Evolutionary conservation across 2,113 vertebrate genomes (phyloP).

Genomic region (Microcebus jonahi): DNA sequence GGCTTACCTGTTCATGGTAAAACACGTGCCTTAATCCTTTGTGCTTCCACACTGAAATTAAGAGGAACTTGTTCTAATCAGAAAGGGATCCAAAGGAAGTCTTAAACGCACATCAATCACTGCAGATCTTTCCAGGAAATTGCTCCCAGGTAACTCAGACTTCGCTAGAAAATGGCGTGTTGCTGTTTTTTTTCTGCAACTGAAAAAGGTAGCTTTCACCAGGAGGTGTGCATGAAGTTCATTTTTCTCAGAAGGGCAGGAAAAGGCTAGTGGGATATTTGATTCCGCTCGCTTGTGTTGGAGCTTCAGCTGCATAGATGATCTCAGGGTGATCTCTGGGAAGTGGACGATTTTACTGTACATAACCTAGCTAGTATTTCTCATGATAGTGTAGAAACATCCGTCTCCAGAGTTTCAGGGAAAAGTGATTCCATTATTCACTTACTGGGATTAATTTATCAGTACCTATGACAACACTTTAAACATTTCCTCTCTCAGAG

Average conservation of each 20-base stretch:
- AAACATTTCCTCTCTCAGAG: not conserved
- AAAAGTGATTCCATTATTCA: not conserved
- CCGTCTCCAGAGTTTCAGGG: not conserved
- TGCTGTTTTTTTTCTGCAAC: not conserved
- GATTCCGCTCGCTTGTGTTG: not conserved
- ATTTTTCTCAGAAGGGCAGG: not conserved
- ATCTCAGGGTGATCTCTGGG: not conserved
- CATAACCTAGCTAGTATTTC: not conserved
- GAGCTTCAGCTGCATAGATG: not conserved
- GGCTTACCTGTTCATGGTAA: not conserved
- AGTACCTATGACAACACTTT: not conserved
- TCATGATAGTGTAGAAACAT: not conserved
- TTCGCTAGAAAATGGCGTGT: not conserved
- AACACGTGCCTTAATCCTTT: not conserved
- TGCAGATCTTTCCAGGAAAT: not conserved
- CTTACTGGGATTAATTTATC: not conserved
- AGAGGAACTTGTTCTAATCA: not conserved
- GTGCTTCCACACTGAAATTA: not conserved
- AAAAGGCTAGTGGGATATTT: not conserved
- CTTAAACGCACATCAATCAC: not conserved
- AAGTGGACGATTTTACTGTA: no score
- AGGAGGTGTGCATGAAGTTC: not conserved
- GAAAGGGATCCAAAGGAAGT: not conserved
- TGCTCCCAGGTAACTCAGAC: not conserved
- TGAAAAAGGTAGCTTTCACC: not conserved